Conservation (phyloP, 2,113 vertebrate species). For the Leptodactylus fuscus region DNA sequence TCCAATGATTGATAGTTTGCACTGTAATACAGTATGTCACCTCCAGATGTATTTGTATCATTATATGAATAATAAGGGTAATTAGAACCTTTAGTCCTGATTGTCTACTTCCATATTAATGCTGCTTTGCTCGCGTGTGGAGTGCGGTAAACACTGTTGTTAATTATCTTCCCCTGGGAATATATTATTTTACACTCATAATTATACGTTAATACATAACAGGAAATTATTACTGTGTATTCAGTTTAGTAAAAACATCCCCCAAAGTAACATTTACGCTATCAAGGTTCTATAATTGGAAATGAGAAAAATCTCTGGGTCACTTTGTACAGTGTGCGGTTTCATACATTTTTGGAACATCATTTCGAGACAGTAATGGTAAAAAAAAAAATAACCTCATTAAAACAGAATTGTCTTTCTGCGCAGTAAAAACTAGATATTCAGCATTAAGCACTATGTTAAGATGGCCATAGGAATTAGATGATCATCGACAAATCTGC, state of each 20-base stretch:
- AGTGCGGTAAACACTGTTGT: constrained; percentile 32
- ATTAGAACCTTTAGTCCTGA: constrained; percentile 36
- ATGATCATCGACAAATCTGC: no score
- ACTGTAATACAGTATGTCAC: background rate
- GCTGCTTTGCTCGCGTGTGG: background rate
- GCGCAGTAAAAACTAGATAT: background rate
- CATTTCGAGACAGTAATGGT: background rate
- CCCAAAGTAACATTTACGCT: constrained; percentile 19
- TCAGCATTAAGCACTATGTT: background rate
- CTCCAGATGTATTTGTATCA: background rate
- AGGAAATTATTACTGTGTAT: constrained; percentile 31
- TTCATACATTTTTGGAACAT: background rate
- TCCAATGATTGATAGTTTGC: background rate
- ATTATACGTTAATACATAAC: constrained; percentile 29
- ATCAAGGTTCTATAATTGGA: background rate
- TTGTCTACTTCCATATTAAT: constrained; percentile 1
- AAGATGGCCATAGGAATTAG: no score
- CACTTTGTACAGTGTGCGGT: background rate
- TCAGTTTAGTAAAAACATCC: constrained; percentile 16
- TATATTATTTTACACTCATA: constrained; percentile 25
- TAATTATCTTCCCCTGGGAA: constrained; percentile 43
- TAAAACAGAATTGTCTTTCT: background rate
- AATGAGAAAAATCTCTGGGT: background rate
- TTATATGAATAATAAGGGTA: constrained; percentile 20
- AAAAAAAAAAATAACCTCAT: background rate